These are phyloP conservation scores for Elegia similella DNA, from an alignment of 2,888 invertebrate genomes.

Conservation along the genomic window DNA sequence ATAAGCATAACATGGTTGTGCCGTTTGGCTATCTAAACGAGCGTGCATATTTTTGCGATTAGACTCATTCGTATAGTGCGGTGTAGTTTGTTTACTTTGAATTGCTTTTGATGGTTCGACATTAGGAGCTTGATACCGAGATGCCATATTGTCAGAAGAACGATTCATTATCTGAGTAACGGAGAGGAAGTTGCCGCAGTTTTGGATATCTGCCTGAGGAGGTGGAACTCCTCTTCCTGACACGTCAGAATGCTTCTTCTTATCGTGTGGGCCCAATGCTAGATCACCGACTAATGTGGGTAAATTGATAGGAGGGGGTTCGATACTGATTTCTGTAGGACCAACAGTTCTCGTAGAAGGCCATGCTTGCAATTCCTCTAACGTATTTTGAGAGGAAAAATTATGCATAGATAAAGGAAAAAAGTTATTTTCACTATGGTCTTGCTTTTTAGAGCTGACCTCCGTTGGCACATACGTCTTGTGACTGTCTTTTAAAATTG, in stretches of 20 bases:
- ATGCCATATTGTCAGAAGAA: constrained; percentile 58
- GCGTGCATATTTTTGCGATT: constrained; percentile 54
- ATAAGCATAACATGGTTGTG: constrained; percentile 63
- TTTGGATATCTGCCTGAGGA: constrained; percentile 60
- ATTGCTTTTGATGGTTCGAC: constrained; percentile 50
- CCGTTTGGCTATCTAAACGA: constrained; percentile 54
- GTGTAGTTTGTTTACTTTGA: constrained; percentile 53
- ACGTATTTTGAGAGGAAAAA: constrained; percentile 57
- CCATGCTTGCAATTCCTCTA: constrained; percentile 73
- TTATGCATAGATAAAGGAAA: constrained; percentile 72
- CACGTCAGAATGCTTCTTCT: constrained; percentile 60
- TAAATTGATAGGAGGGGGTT: constrained; percentile 72
- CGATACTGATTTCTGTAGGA: constrained; percentile 74
- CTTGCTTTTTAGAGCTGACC: constrained; percentile 52
- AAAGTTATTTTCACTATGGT: constrained; percentile 61
- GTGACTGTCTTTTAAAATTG: constrained; percentile 53
- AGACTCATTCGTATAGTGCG: constrained; percentile 51
- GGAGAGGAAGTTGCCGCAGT: constrained; percentile 70
- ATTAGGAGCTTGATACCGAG: constrained; percentile 55
- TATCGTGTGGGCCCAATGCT: constrained; percentile 73
- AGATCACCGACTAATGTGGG: constrained; percentile 73
- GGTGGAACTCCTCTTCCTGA: constrained; percentile 48
- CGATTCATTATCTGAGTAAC: constrained; percentile 76
- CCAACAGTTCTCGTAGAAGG: constrained; percentile 67
- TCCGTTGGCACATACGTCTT: constrained; percentile 57